Evolutionary conservation across 2,113 vertebrate genomes (phyloP).

Genomic region (Alethe castanea): DNA sequence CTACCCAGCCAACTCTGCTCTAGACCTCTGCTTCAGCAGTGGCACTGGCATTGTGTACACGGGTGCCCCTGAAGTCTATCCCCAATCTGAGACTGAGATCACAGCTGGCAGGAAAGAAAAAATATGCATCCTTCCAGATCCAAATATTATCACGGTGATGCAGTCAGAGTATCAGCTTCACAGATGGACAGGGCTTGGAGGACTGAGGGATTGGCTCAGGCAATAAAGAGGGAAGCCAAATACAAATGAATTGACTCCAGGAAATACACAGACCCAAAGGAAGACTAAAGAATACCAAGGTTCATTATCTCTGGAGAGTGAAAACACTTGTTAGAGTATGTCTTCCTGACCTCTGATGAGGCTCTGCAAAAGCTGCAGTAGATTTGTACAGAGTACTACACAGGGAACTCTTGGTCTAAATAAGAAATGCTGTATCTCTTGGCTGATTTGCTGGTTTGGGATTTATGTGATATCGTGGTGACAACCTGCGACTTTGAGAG

Average conservation of each 20-base stretch:
- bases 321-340: background rate
- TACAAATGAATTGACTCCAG: background rate
- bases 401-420: background rate
- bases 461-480: background rate
- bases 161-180: background rate
- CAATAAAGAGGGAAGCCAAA: background rate
- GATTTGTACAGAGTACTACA: background rate
- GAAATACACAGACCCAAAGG: background rate
- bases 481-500: background rate
- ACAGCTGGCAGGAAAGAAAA: background rate
- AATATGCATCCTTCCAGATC: background rate
- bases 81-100: background rate
- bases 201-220: background rate
- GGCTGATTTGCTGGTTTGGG: background rate
- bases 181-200: background rate
- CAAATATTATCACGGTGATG: background rate
- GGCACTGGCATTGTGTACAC: background rate
- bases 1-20: background rate
- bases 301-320: background rate
- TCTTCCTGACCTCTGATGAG: background rate
- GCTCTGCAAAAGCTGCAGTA: background rate
- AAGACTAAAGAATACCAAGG: background rate
- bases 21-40: background rate
- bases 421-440: background rate
- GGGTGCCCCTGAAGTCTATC: fast-evolving